A percentile compares a stretch with the other conserved stretches of the same genome.
Evolutionary conservation across 2,797 vertebrate genomes (phyloP).

Genomic region (Sus cebifrons): DNA sequence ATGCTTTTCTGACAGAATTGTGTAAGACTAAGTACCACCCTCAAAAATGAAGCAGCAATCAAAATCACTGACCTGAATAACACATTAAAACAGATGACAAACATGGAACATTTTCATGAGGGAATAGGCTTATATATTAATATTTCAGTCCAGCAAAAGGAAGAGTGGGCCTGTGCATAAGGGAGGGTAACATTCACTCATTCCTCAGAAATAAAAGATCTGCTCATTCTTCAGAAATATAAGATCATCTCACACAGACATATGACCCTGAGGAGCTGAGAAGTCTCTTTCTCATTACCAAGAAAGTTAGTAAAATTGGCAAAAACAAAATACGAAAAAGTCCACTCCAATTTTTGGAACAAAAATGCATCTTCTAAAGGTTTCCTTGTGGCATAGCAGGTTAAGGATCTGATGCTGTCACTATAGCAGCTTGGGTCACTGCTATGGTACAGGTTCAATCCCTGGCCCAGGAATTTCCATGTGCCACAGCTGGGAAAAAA

Average conservation of each 20-base stretch:
- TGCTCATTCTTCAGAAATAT: conserved; percentile 31
- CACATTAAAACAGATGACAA: conserved; percentile 15
- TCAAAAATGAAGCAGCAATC: conserved; percentile 58
- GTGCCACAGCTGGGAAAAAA: too few species aligned
- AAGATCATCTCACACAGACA: conserved; percentile 9
- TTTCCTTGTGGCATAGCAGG: too few species aligned
- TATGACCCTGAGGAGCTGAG: neutral
- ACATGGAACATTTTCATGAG: conserved; percentile 39
- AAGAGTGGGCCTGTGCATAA: neutral
- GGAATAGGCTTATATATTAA: neutral
- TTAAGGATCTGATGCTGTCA: too few species aligned
- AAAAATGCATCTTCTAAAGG: neutral
- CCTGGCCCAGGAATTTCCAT: too few species aligned
- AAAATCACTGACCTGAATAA: conserved; percentile 19
- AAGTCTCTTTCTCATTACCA: conserved; percentile 23
- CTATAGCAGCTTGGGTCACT: too few species aligned
- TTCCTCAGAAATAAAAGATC: conserved; percentile 16
- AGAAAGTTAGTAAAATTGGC: conserved; percentile 36
- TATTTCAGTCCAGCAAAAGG: conserved; percentile 26
- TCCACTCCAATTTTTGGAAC: neutral
- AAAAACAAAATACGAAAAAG: conserved; percentile 57
- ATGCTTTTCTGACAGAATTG: conserved; percentile 40
- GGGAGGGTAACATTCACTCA: neutral
- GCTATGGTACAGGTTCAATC: too few species aligned
- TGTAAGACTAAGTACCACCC: conserved; percentile 11